These are phyloP conservation scores for Plecturocebus donacophilus DNA, from an alignment of 2,113 vertebrate genomes.

Conservation along the genomic window DNA sequence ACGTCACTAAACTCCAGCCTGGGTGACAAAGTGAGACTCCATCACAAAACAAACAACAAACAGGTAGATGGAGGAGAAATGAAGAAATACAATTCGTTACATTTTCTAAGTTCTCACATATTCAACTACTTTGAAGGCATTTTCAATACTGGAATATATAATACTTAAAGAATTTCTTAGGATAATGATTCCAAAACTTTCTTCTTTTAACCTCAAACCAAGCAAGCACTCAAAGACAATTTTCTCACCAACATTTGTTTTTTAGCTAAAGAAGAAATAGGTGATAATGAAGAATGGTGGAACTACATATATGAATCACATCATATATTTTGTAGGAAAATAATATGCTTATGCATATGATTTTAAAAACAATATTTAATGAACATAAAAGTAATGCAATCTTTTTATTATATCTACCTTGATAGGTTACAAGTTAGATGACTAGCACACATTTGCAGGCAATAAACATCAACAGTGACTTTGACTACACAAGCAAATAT, in stretches of 20 bases:
- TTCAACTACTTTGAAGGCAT: not conserved
- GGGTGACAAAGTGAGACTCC: no score
- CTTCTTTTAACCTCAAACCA: not conserved
- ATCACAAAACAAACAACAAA: no score
- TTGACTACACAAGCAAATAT: not conserved
- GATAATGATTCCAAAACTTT: not conserved
- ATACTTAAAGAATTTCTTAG: not conserved
- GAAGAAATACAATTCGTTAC: not conserved
- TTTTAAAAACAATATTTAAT: not conserved
- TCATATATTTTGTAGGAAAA: not conserved
- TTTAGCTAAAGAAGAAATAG: not conserved
- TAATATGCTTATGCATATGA: not conserved
- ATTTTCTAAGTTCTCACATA: not conserved
- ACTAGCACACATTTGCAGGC: not conserved
- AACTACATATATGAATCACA: not conserved
- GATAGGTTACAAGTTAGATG: not conserved
- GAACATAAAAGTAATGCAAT: not conserved
- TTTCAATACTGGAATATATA: not conserved
- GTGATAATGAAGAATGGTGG: not conserved
- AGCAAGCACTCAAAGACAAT: not conserved
- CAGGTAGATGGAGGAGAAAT: not conserved
- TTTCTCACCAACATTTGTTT: not conserved
- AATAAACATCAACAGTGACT: not conserved
- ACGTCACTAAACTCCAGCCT: no score
- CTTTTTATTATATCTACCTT: not conserved